Percentiles rank a stretch among this genome's conserved stretches.
Conservation (phyloP, 2,113 vertebrate genomes). For the Leptobrachium leishanense region DNA sequence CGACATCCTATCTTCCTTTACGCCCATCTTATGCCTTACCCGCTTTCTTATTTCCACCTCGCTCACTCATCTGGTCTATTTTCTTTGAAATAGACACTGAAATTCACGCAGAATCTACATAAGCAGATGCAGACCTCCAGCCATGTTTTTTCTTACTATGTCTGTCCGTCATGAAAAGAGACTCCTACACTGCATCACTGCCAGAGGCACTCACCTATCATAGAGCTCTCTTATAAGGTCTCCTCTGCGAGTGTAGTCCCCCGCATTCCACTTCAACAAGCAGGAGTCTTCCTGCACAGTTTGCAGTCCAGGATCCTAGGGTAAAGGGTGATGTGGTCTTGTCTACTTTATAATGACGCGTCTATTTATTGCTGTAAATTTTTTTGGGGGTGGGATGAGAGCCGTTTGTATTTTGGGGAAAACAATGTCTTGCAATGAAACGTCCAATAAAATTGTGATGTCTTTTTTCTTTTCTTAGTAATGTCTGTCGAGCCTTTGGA, state of each 20-base stretch:
- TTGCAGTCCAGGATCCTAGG: slow-evolving; percentile 15
- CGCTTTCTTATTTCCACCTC: background rate
- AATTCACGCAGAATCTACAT: background rate
- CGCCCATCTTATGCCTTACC: background rate
- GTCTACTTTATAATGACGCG: slow-evolving; percentile 45
- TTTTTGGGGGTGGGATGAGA: slow-evolving; percentile 32
- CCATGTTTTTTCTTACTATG: slow-evolving; percentile 29
- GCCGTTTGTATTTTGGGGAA: slow-evolving; percentile 39
- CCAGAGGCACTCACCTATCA: background rate
- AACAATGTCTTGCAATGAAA: slow-evolving; percentile 41
- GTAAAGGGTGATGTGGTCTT: slow-evolving; percentile 41
- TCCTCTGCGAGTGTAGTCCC: background rate
- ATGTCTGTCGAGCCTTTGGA: background rate
- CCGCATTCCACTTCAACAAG: background rate
- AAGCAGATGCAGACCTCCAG: slow-evolving; percentile 38
- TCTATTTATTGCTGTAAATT: slow-evolving; percentile 51
- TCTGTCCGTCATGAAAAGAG: slow-evolving; percentile 9
- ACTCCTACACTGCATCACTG: background rate
- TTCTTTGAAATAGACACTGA: background rate
- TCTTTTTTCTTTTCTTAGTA: slow-evolving; percentile 43
- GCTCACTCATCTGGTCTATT: background rate
- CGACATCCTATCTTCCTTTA: background rate
- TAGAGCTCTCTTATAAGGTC: background rate
- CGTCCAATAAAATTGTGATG: slow-evolving; percentile 47
- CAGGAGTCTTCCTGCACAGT: slow-evolving; percentile 7